Evolutionary conservation across 2,113 vertebrate species (phyloP).

Genomic region (Macaca mulatta): DNA sequence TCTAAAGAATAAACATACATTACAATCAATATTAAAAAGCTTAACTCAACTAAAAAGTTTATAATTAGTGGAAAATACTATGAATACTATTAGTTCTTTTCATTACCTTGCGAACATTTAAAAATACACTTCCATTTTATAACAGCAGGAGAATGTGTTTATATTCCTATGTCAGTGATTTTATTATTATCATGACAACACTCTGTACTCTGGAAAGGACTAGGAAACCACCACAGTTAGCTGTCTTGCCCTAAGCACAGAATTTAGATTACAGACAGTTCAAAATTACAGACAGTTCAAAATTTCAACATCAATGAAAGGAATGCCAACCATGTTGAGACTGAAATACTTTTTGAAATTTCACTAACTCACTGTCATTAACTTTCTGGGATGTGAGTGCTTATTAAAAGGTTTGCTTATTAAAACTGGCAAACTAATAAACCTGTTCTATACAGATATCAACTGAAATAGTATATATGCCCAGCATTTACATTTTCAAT

Average conservation of each 20-base stretch:
- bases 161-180: slow-evolving; percentile 55
- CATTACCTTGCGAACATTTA: slow-evolving; percentile 35
- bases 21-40: background rate
- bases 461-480: slow-evolving; percentile 56
- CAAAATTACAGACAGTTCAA: slow-evolving; percentile 83
- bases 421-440: slow-evolving; percentile 60
- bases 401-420: slow-evolving; percentile 73
- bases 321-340: slow-evolving; percentile 89
- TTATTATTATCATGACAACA: slow-evolving; percentile 77
- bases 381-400: slow-evolving; percentile 83
- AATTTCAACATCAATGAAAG: slow-evolving; percentile 88
- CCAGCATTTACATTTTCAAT: background rate
- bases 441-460: slow-evolving; percentile 61
- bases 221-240: slow-evolving; percentile 52
- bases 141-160: slow-evolving; percentile 50
- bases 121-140: slow-evolving; percentile 33
- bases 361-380: slow-evolving; percentile 84
- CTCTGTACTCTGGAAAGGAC: slow-evolving; percentile 60
- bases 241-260: slow-evolving; percentile 77
- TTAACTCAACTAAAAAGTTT: background rate
- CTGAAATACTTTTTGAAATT: slow-evolving; percentile 86
- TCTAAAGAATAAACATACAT: slow-evolving; percentile 15
- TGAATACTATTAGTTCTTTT: slow-evolving; percentile 1
- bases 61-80: background rate
- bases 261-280: slow-evolving; percentile 74